These are phyloP conservation scores for Cryptocephalus primarius DNA, from an alignment of 2,888 invertebrate genomes.

Conservation along the genomic window DNA sequence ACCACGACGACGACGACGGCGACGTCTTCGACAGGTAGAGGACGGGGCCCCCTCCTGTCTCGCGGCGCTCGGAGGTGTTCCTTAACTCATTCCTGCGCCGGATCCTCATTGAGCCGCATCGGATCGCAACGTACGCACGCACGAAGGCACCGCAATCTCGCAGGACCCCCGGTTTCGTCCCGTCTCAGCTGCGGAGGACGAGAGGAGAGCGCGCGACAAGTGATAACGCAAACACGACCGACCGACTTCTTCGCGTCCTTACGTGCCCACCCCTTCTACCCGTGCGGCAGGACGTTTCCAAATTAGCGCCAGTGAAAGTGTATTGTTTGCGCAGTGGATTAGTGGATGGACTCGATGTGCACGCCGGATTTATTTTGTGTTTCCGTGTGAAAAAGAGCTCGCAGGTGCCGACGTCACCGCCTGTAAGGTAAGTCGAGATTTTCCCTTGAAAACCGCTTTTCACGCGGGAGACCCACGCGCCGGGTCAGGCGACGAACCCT, in stretches of 20 bases:
- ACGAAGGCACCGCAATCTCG: conserved; percentile 2
- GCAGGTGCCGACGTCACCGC: conserved; percentile 11
- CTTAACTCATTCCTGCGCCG: conserved; percentile 31
- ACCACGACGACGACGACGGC: conserved; percentile 3
- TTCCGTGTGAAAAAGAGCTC: conserved; percentile 13
- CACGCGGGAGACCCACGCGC: no score
- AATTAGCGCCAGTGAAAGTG: conserved; percentile 33
- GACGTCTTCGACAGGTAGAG: conserved; percentile 32
- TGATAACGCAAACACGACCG: conserved; percentile 23
- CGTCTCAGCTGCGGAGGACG: conserved; percentile 10
- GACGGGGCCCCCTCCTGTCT: conserved; percentile 24
- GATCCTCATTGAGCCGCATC: conserved; percentile 17
- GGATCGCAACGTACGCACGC: not conserved
- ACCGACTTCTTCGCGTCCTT: not conserved
- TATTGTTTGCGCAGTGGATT: conserved; percentile 20
- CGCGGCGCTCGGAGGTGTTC: conserved; percentile 30
- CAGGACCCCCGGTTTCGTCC: not conserved
- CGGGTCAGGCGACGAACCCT: no score
- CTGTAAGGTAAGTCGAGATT: no score
- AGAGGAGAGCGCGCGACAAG: conserved; percentile 17
- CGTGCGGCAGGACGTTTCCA: conserved; percentile 21
- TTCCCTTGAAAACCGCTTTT: no score
- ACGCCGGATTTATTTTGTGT: conserved; percentile 6
- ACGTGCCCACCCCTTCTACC: no score
- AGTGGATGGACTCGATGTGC: conserved; percentile 9